Base-by-base conservation (phyloP, 1,140 invertebrate genomes). In the Drosophila pectinifera region DNA sequence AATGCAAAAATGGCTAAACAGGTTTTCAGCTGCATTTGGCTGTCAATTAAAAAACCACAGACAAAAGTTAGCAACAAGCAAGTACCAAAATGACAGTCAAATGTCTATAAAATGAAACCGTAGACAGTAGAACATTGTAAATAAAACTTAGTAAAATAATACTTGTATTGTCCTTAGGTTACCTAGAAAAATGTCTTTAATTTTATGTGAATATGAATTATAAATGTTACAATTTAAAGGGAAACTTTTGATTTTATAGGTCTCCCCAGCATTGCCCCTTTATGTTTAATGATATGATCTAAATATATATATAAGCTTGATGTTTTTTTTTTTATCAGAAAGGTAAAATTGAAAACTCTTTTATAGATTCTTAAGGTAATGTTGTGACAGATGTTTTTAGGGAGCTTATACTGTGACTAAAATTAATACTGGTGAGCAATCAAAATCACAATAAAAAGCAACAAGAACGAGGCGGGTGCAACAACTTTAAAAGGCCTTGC, bases 401-500 rank as follows among this genome's bases (percentile, higher is more conserved):
- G 8, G 3, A 14, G n/a, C 1, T 10, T 16, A 0, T 20, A 63
- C 57, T 61, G 68, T 56, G 36, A 13, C 28, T 46, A 31, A 43
- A 26, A 14, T 39, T 26, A 43, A 31, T 58, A 61, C 73, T 43
- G 68, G 59, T 84, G 76, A 80, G 64, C 78, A 78, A 79, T 78
- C 48, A 78, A 68, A 68, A 59, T 55, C 46, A 49, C 61, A 72
- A 69, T 73, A 56, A 76, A 51, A 42, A 57, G 65, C 54, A 41
- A 38, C 56, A 76, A 78, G 41, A 78, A 61, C 38, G 31, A 36
- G 41, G 73, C 77, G 77, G 74, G 78, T 86, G 83, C 83, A 86
- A 88, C 82, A 86, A 88, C 83, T 88, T 88, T 88, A 88, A 88
- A 88, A 89, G 83, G 84, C 84, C 84, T 88, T 88, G 84, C 84